Percentiles rank a stretch among this genome's conserved stretches.
Evolutionary conservation across 1,140 invertebrate species (phyloP).

Genomic region (Drosophila arawakana): DNA sequence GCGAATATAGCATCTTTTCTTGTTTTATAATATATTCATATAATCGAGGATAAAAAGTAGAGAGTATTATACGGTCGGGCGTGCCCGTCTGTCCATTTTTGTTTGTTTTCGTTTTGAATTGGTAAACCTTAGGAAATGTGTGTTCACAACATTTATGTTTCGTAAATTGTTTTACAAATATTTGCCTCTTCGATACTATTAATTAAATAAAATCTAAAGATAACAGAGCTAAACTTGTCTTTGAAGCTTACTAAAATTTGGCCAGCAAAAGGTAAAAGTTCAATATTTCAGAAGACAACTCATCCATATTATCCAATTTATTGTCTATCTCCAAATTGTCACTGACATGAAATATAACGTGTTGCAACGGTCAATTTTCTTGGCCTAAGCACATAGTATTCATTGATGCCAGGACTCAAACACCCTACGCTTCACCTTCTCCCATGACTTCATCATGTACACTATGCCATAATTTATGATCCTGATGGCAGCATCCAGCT

Average conservation of each 20-base stretch:
- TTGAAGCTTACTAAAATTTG: neutral
- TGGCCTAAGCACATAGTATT: slow-evolving; percentile 6
- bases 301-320: slow-evolving; percentile 13
- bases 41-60: too few relatives aligned
- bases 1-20: too few relatives aligned
- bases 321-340: slow-evolving; percentile 43
- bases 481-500: neutral
- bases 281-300: neutral
- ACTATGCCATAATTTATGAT: slow-evolving; percentile 56
- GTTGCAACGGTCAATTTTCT: slow-evolving; percentile 51
- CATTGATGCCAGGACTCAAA: neutral
- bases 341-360: neutral
- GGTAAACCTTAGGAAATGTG: too few relatives aligned
- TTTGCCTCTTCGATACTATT: too few relatives aligned
- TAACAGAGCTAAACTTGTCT: too few relatives aligned
- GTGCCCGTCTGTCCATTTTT: too few relatives aligned
- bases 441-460: slow-evolving; percentile 37
- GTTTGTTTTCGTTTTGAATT: too few relatives aligned
- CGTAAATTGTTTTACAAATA: too few relatives aligned
- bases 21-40: too few relatives aligned
- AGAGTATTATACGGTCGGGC: too few relatives aligned
- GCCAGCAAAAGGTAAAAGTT: neutral
- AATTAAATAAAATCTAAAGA: too few relatives aligned
- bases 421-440: slow-evolving; percentile 21
- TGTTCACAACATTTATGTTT: too few relatives aligned